Conservation (phyloP, 2,888 invertebrate genomes). For the Nomada ruficornis region DNA sequence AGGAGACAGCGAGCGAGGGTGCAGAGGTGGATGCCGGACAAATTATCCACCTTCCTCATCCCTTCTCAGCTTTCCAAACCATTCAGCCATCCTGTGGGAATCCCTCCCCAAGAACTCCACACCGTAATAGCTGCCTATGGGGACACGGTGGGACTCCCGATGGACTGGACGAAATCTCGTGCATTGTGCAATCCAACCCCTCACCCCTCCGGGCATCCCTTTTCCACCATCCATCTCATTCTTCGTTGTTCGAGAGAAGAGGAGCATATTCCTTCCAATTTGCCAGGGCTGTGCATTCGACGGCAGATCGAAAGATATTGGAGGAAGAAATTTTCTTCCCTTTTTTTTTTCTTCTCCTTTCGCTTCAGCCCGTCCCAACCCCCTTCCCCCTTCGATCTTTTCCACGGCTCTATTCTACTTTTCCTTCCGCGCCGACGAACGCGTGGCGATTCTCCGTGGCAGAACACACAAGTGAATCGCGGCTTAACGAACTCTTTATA, state of each 20-base stretch:
- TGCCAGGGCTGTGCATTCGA: slow-evolving; percentile 73
- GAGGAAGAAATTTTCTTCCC: slow-evolving; percentile 62
- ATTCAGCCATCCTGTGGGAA: slow-evolving; percentile 67
- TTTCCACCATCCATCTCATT: slow-evolving; percentile 34
- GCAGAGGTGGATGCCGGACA: slow-evolving; percentile 73
- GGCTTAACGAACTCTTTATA: slow-evolving; percentile 24
- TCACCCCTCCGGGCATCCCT: slow-evolving; percentile 34
- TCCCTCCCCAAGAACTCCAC: slow-evolving; percentile 54
- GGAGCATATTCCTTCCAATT: slow-evolving; percentile 71
- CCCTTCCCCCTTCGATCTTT: background rate
- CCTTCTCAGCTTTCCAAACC: slow-evolving; percentile 63
- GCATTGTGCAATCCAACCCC: slow-evolving; percentile 73
- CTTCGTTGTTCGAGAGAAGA: slow-evolving; percentile 28
- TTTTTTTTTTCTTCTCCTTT: slow-evolving; percentile 24
- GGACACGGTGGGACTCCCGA: slow-evolving; percentile 77
- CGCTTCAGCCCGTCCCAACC: background rate
- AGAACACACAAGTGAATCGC: slow-evolving; percentile 51
- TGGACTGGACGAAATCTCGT: slow-evolving; percentile 78
- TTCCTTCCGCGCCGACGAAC: slow-evolving; percentile 40
- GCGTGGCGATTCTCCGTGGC: slow-evolving; percentile 24
- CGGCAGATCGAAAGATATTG: slow-evolving; percentile 71
- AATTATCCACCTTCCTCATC: slow-evolving; percentile 76
- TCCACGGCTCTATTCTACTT: slow-evolving; percentile 39
- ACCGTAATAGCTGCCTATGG: slow-evolving; percentile 78
- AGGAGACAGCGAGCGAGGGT: slow-evolving; percentile 26